Evolutionary conservation across 2,113 vertebrate species (phyloP).

Genomic region (Tapirus terrestris): DNA sequence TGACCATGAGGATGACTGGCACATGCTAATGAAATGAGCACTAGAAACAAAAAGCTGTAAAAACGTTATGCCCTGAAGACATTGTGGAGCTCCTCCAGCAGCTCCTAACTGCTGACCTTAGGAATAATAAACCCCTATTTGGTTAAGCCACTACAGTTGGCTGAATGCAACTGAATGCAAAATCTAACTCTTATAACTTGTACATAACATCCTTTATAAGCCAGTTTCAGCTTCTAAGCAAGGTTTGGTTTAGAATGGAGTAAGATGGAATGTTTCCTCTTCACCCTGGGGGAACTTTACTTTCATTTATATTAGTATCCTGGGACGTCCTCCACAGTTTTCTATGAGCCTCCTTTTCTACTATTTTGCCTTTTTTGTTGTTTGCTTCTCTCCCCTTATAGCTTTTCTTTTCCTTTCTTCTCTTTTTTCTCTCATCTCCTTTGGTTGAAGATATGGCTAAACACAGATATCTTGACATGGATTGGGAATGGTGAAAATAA

Average conservation of each 20-base stretch:
- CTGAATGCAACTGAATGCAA: neutral
- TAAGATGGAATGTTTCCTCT: neutral
- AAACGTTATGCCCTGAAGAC: neutral
- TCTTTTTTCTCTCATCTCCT: neutral
- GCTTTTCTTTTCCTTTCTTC: neutral
- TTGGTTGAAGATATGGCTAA: neutral
- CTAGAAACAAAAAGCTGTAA: neutral
- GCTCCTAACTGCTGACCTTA: neutral
- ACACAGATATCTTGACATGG: neutral
- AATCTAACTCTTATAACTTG: neutral
- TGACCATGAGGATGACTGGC: neutral
- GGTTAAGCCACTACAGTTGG: neutral
- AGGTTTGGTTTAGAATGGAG: neutral
- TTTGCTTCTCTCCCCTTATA: neutral
- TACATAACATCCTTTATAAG: neutral
- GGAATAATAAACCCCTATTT: neutral
- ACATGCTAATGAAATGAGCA: neutral
- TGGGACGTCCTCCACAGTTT: neutral
- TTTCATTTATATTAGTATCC: neutral
- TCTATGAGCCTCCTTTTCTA: neutral
- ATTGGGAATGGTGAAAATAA: neutral
- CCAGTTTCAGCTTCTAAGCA: neutral
- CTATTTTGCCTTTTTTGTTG: neutral
- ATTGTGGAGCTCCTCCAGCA: neutral
- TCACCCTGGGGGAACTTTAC: neutral